Evolutionary conservation across 2,888 invertebrate genomes (phyloP), one percentile per base, ranked within the genome.

Genomic region (Philhelius pedissequus): DNA sequence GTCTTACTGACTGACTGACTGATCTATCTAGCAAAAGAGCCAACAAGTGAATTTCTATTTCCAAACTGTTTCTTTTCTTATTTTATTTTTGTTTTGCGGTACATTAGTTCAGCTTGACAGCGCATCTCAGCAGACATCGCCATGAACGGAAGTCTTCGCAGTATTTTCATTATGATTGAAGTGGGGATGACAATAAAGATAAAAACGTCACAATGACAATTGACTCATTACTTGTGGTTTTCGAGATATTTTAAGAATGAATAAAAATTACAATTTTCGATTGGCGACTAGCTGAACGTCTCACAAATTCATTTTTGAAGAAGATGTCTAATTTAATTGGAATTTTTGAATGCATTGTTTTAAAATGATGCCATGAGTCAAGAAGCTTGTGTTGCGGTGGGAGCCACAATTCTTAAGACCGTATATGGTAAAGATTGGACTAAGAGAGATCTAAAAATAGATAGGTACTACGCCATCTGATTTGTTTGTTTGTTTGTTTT

Each of bases 201-300:
- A 22, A 54, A 73, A 60, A 77, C 82, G 77, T 77, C 82, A 82
- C 52, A 54, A 43, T 32, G 8, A 48, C 25, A 52, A 56, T 62
- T 40, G 13, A 48, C 27, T 71, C 62, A 43, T 62, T 79, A 52
- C 35, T 48, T 43, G 82, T 82, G 68, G 56, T 83, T 64, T 54
- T 74, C 56, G 43, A 18, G 73, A 62, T 73, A 83, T 77, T 78
- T 77, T 83, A 69, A 83, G 69, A 56, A 25, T 35, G 50, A 45
- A 71, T 58, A 38, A 38, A 38, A 68, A 27, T 38, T 43, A 43
- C 43, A 43, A 45, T 27, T 60, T 43, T 38, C n/a, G 48, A 20
- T 69, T 48, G n/a, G 58, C 27, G 70, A 71, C 32, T 25, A 20
- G n/a, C n/a, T 9, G 30, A n/a, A 60, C 27, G 43, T 73, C 40